phyloP scores from a whole-genome alignment of 2,113 vertebrate species.

The Tretioscincus oriximinensis region DNA sequence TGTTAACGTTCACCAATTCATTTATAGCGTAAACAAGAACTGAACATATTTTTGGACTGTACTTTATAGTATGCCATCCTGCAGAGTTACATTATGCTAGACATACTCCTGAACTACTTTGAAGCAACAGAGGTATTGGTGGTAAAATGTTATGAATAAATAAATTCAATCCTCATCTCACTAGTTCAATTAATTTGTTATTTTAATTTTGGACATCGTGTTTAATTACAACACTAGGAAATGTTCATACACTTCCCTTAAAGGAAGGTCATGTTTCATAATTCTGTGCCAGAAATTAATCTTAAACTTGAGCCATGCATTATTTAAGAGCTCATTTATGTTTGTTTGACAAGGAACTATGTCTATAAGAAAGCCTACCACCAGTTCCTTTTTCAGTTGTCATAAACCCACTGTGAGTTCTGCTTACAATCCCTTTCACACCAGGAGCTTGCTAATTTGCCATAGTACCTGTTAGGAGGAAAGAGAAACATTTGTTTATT shows the following conservation, averaged over 20 bases:
- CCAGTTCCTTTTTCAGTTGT: not conserved
- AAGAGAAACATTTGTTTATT: not conserved
- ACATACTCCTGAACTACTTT: too few species aligned
- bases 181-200: too few species aligned
- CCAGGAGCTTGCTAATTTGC: not conserved
- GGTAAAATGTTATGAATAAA: too few species aligned
- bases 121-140: too few species aligned
- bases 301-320: not conserved
- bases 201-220: not conserved
- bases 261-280: not conserved
- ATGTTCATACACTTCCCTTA: not conserved
- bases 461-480: not conserved
- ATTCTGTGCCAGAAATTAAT: not conserved
- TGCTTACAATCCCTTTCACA: not conserved
- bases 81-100: too few species aligned
- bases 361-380: not conserved
- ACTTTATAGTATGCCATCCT: too few species aligned
- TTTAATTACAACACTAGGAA: not conserved
- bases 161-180: too few species aligned
- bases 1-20: too few species aligned
- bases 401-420: not conserved
- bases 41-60: too few species aligned
- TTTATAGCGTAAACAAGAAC: too few species aligned
- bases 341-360: not conserved
- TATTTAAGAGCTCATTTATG: too few species aligned